These are phyloP conservation scores for Megaleporinus macrocephalus DNA, from an alignment of 2,113 vertebrate genomes.

Conservation along the genomic window DNA sequence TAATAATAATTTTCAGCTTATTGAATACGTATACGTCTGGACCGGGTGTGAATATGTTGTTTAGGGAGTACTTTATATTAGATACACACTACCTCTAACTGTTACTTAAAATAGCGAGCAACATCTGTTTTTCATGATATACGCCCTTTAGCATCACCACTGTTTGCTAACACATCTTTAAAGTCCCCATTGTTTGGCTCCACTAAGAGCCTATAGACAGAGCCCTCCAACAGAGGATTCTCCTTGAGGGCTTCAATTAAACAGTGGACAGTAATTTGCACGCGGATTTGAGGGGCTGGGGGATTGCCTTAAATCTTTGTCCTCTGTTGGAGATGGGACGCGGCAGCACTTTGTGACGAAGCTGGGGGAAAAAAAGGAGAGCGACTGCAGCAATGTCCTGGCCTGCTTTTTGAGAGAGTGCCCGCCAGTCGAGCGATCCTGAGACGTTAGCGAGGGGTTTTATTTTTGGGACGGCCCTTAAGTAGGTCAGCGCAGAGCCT, in stretches of 20 bases:
- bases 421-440: constrained; percentile 63
- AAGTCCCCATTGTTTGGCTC: too few species aligned
- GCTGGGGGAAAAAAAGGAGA: constrained; percentile 33
- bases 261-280: constrained; percentile 20
- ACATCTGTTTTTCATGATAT: too few species aligned
- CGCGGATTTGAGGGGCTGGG: neutral
- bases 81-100: too few species aligned
- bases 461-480: constrained; percentile 78
- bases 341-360: constrained; percentile 19
- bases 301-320: constrained; percentile 30
- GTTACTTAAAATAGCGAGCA: too few species aligned
- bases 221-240: neutral
- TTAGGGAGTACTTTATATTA: too few species aligned
- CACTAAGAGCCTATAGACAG: neutral
- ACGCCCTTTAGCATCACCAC: too few species aligned
- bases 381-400: constrained; percentile 36
- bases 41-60: too few species aligned
- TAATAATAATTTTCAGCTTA: too few species aligned
- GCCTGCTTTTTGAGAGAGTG: constrained; percentile 44
- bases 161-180: too few species aligned
- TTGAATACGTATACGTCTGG: too few species aligned
- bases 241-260: neutral
- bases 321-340: constrained; percentile 27
- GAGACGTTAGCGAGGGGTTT: constrained; percentile 75
- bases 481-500: constrained; percentile 79